Evolutionary conservation across 2,888 invertebrate genomes (phyloP).

Genomic region (Cheilosia impressa): DNA sequence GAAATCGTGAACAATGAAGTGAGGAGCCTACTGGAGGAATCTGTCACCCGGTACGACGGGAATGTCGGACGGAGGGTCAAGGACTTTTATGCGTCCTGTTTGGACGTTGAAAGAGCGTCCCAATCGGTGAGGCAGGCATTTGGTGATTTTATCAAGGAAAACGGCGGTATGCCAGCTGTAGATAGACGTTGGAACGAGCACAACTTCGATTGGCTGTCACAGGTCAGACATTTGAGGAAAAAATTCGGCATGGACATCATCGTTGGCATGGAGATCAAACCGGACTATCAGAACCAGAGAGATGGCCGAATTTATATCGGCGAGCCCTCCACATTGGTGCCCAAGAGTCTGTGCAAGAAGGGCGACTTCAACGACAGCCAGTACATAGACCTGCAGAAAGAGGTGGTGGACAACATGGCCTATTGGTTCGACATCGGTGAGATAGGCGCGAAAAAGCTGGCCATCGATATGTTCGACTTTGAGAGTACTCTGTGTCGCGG

Average conservation of each 20-base stretch:
- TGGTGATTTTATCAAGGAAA: constrained; percentile 78
- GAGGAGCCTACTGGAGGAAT: constrained; percentile 70
- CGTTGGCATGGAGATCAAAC: constrained; percentile 77
- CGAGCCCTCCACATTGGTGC: constrained; percentile 69
- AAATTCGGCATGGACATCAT: constrained; percentile 77
- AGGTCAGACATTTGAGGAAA: constrained; percentile 76
- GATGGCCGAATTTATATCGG: constrained; percentile 78
- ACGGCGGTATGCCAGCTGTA: constrained; percentile 80
- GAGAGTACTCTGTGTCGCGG: constrained; percentile 79
- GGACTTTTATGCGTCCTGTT: constrained; percentile 80
- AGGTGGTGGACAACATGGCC: constrained; percentile 78
- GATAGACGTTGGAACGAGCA: constrained; percentile 77
- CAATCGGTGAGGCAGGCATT: constrained; percentile 78
- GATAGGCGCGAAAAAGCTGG: constrained; percentile 73
- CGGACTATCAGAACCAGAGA: constrained; percentile 79
- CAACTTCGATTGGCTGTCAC: constrained; percentile 80
- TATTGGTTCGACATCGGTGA: constrained; percentile 79
- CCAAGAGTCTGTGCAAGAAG: constrained; percentile 69
- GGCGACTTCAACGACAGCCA: constrained; percentile 76
- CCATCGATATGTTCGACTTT: constrained; percentile 79
- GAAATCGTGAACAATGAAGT: constrained; percentile 78
- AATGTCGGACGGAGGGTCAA: constrained; percentile 79
- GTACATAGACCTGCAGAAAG: constrained; percentile 68
- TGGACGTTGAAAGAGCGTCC: constrained; percentile 70
- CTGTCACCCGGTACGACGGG: constrained; percentile 42